Base-by-base conservation (phyloP, 2,797 vertebrate species). In the Chelon labrosus region DNA sequence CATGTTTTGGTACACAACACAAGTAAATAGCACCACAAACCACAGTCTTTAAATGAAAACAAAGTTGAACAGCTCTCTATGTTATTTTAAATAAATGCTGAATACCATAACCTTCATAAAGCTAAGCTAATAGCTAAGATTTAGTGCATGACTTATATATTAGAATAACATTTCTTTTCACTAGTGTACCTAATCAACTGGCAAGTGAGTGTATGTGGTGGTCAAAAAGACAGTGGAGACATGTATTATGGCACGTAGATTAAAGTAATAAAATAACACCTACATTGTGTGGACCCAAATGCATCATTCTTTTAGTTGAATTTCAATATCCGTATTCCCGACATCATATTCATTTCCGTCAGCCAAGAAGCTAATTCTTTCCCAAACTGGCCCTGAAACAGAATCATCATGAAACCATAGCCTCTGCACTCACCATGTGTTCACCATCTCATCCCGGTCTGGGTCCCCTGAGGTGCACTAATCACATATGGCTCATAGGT, bases 341-440 rank as follows among this genome's bases (percentile, higher is more conserved):
- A 46, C 7, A n/a, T 50, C 12, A 47, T 22, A 64, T 52, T 22
- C 37, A 19, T 31, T 38, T 73, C 4, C 51, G 1, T 61, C 6
- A n/a, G 8, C 9, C 3, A 35, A 65, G 1, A 55, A n/a, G 1
- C 14, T 56, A 67, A 5, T 73, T 68, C 10, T 67, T 19, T 42
- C 14, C 41, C 37, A 20, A 71, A 74, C 19, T 67, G 53, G 13
- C 16, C 17, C 46, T 42, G 20, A 70, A 71, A 75, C 49, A 46
- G 20, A 17, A 46, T 39, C 25, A 49, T 14, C 47, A 25, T 75
- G 47, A 83, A 76, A 77, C 41, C 9, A 5, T 42, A 69, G 4
- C 38, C 66, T 75, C 7, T n/a, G 38, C 61, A 89, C 90, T 92
- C 69, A 93, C 91, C 90, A 89, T 92, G 87, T 91, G 85, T 87